A percentile compares a stretch with the other conserved stretches of the same genome.
phyloP scores from a whole-genome alignment of 1,140 invertebrate species.

The Pseudomyrmex flavicornis region DNA sequence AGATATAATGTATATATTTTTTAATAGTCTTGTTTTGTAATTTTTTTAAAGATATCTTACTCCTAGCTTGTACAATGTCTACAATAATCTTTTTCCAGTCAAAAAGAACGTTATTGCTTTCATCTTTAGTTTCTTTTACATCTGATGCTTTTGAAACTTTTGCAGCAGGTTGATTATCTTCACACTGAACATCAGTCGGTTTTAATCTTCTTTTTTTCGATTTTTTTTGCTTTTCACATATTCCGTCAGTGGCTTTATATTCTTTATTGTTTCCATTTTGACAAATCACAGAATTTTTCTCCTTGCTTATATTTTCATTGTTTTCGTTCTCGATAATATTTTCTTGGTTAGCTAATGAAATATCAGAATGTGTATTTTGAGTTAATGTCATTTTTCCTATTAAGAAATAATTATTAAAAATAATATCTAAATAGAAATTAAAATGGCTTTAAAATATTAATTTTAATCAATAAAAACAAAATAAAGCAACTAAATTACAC shows the following conservation, averaged over 20 bases:
- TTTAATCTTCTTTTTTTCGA: constrained; percentile 64
- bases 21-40: constrained; percentile 81
- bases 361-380: neutral
- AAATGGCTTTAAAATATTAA: neutral
- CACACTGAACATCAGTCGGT: constrained; percentile 1
- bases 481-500: neutral
- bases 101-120: constrained; percentile 70
- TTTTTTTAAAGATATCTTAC: constrained; percentile 82
- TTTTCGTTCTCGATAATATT: constrained; percentile 79
- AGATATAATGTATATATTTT: constrained; percentile 74
- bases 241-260: constrained; percentile 26
- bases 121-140: constrained; percentile 45
- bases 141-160: constrained; percentile 11
- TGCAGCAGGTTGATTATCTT: constrained; percentile 23
- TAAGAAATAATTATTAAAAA: neutral
- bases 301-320: constrained; percentile 80
- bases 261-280: constrained; percentile 53
- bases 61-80: constrained; percentile 78
- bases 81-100: constrained; percentile 81
- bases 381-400: neutral
- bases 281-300: constrained; percentile 67
- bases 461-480: neutral
- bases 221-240: constrained; percentile 62
- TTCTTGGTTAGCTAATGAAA: neutral
- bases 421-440: neutral